Evolutionary conservation across 2,888 invertebrate species (phyloP).

Genomic region (Alsophila aescularia): DNA sequence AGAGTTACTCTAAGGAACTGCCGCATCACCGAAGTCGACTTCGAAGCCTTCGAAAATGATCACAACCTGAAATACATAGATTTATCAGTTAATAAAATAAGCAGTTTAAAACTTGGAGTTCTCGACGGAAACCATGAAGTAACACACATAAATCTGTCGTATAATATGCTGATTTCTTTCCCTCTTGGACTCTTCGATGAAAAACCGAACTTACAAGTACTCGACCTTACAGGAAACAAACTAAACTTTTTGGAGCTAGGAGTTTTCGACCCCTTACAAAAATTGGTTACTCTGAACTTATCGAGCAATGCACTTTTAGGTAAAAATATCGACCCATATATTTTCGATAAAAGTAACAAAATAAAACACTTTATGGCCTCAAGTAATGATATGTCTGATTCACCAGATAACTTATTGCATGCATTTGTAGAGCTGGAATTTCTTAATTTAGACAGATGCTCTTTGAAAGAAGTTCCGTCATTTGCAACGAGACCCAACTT

Average conservation of each 20-base stretch:
- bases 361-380: conserved; percentile 55
- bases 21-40: conserved; percentile 47
- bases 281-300: conserved; percentile 55
- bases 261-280: conserved; percentile 52
- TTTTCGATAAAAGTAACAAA: conserved; percentile 49
- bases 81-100: conserved; percentile 58
- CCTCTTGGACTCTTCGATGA: conserved; percentile 60
- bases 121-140: conserved; percentile 51
- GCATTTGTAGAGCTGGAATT: conserved; percentile 48
- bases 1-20: conserved; percentile 46
- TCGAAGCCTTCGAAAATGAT: conserved; percentile 53
- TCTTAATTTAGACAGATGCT: conserved; percentile 56
- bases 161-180: conserved; percentile 52
- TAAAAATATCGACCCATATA: conserved; percentile 45
- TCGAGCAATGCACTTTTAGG: conserved; percentile 57
- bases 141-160: conserved; percentile 56
- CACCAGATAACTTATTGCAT: conserved; percentile 50
- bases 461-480: conserved; percentile 56
- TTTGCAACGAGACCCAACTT: conserved; percentile 58
- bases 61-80: conserved; percentile 54
- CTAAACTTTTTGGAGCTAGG: conserved; percentile 50
- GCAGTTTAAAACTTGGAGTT: conserved; percentile 52
- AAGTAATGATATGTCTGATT: conserved; percentile 56
- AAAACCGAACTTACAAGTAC: conserved; percentile 49
- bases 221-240: conserved; percentile 60